These are phyloP conservation scores for Furcula furcula DNA, from an alignment of 2,888 invertebrate genomes.

Conservation along the genomic window DNA sequence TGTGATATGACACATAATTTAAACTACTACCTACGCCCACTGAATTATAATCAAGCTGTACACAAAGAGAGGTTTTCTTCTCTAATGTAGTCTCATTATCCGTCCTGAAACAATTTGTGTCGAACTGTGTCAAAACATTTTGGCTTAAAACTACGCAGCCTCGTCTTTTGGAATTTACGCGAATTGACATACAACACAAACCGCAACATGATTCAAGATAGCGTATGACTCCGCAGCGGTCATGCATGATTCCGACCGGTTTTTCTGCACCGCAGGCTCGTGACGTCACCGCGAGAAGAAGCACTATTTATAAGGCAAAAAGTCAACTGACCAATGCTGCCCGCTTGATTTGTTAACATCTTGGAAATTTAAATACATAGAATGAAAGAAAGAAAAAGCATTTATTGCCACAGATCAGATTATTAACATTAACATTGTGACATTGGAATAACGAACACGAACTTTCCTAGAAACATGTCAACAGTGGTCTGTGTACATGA, in stretches of 20 bases:
- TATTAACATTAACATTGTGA: too few relatives aligned
- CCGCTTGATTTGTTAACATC: conserved; percentile 37
- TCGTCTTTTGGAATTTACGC: conserved; percentile 5
- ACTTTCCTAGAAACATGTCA: too few relatives aligned
- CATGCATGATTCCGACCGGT: conserved; percentile 69
- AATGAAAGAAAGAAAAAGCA: too few relatives aligned
- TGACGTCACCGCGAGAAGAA: conserved; percentile 62
- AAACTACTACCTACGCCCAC: conserved; percentile 34
- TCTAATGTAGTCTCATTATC: neutral
- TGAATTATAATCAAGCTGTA: conserved; percentile 34
- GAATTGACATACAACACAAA: conserved; percentile 35
- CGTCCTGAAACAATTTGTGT: conserved; percentile 7
- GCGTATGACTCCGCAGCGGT: conserved; percentile 64
- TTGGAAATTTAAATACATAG: conserved; percentile 23
- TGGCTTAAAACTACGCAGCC: neutral
- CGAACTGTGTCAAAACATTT: conserved; percentile 14
- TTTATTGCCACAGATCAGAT: too few relatives aligned
- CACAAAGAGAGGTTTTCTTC: conserved; percentile 29
- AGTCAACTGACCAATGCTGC: conserved; percentile 24
- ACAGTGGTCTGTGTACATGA: too few relatives aligned
- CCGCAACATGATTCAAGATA: conserved; percentile 60
- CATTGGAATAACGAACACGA: too few relatives aligned
- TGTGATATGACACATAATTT: conserved; percentile 54
- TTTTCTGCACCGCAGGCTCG: conserved; percentile 53
- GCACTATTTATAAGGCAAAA: conserved; percentile 49